phyloP scores from a whole-genome alignment of 2,113 vertebrate species.

The Mirza zaza region DNA sequence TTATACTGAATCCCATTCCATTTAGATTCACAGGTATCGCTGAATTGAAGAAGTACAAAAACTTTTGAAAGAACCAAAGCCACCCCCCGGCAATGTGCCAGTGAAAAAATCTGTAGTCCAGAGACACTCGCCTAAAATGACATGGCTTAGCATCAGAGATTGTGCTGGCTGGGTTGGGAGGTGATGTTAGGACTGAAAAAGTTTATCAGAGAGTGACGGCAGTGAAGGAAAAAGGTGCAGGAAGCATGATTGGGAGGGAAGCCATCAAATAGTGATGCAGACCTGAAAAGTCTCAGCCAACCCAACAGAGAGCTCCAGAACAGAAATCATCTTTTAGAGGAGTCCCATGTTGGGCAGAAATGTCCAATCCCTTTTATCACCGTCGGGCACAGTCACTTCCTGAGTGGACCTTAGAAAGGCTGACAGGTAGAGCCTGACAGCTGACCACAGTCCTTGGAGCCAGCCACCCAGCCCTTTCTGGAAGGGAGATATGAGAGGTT shows the following conservation, averaged over 20 bases:
- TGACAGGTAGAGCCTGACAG: accelerated
- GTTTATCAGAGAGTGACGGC: neutral
- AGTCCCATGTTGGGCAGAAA: neutral
- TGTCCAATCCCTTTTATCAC: accelerated
- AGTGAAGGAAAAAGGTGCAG: neutral
- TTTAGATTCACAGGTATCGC: neutral
- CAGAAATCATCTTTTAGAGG: neutral
- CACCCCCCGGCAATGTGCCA: neutral
- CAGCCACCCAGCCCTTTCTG: neutral
- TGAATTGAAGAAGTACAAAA: neutral
- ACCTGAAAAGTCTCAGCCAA: neutral
- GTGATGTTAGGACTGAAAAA: neutral
- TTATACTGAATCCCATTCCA: neutral
- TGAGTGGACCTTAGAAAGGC: neutral
- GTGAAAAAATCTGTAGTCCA: neutral
- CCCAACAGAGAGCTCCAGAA: neutral
- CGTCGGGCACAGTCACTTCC: accelerated
- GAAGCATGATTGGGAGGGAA: accelerated
- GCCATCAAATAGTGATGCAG: accelerated
- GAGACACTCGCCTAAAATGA: neutral
- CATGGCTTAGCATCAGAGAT: neutral
- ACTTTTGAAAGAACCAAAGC: neutral
- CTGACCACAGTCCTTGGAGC: accelerated
- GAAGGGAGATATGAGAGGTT: accelerated
- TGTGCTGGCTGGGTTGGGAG: neutral